Base-by-base conservation (phyloP, 2,888 invertebrate genomes). In the Drepanosiphum platanoidis region DNA sequence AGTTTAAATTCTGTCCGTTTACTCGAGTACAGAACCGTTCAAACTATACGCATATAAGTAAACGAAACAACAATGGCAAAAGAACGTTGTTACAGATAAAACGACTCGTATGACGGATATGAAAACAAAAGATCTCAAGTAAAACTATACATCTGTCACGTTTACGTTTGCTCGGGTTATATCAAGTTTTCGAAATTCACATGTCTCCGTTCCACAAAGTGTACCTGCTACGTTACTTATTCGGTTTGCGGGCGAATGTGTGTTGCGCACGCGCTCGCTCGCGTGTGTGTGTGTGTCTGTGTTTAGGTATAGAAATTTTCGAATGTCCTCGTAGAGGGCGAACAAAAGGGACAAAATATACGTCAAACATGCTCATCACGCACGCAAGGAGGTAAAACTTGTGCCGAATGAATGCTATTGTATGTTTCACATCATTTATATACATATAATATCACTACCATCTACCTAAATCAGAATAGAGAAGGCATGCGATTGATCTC, bases 81-180 rank as follows among this genome's bases (percentile, higher is more conserved):
- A 7, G n/a, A 27, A 27, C 9, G 61, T 58, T 15, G 18, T 11
- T 2, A 36, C 34, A 34, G 68, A 64, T 30, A 52, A 8, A 32
- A 30, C 18, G 61, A 61, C 30, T 64, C 39, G 18, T 77, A 5
- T 77, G 61, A 39, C 36, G 61, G 39, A 64, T 58, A 8, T n/a
- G 36, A 77, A 77, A 39, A 77, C 77, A 77, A 77, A 77, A 64
- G 39, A 64, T 77, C 61, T 64, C 34, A 27, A 30, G 61, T 77
- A 64, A 77, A 61, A 77, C 36, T 64, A 78, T 64, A 78, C 39
- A 64, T 78, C 22, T 22, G 64, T 64, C 78, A 78, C 78, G 78
- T 64, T 64, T 39, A 78, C 78, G 78, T 64, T 64, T 39, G 30
- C 30, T 30, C 18, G 7, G 18, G 42, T 42, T 64, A 78, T 64